Conservation (phyloP, 2,888 invertebrate genomes). For the Caenorhabditis japonica region DNA sequence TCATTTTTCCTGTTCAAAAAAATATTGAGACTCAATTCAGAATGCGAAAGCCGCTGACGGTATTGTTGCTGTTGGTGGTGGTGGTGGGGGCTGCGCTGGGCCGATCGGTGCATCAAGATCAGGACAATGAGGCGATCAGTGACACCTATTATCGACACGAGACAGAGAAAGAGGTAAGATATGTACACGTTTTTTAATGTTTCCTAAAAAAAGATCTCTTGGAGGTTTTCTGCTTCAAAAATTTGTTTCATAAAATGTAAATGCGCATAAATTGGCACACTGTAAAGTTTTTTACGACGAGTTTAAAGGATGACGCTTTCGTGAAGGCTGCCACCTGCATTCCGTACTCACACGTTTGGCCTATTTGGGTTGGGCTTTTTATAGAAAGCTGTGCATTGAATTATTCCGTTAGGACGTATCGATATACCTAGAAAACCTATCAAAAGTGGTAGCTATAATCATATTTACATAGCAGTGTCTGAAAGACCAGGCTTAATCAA, state of each 20-base stretch:
- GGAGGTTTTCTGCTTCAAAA: background rate
- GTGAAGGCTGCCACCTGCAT: too few relatives aligned
- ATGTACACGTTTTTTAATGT: background rate
- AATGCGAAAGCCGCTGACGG: conserved; percentile 49
- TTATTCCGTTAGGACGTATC: too few relatives aligned
- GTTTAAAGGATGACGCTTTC: too few relatives aligned
- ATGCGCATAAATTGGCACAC: too few relatives aligned
- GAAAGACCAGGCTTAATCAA: too few relatives aligned
- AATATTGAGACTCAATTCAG: background rate
- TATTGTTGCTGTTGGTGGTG: conserved; percentile 27
- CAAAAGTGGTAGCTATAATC: too few relatives aligned
- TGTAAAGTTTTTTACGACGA: too few relatives aligned
- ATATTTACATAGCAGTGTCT: background rate
- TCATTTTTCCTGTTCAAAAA: background rate
- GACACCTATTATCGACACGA: conserved; percentile 33
- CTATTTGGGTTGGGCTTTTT: too few relatives aligned
- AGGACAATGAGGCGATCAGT: conserved; percentile 23
- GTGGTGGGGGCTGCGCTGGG: background rate
- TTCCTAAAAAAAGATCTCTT: background rate
- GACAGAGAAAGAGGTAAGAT: conserved; percentile 11
- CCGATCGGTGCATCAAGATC: conserved; percentile 25
- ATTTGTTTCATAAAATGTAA: too few relatives aligned
- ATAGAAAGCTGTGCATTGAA: too few relatives aligned
- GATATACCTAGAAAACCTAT: too few relatives aligned
- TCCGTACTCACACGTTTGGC: too few relatives aligned